Evolutionary conservation across 2,888 invertebrate species (phyloP).

Genomic region (Hymenopus coronatus): DNA sequence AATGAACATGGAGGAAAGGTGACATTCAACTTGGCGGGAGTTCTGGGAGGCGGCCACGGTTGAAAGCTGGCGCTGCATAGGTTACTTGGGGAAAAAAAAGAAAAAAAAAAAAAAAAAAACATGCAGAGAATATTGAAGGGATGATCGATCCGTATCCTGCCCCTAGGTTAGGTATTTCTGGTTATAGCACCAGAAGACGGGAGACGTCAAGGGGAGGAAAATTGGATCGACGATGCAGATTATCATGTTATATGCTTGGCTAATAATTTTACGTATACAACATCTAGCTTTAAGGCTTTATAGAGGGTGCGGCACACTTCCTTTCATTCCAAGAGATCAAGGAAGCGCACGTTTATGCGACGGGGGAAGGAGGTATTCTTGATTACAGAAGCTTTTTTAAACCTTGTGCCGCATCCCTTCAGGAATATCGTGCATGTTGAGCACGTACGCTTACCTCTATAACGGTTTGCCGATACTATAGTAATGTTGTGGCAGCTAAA

Average conservation of each 20-base stretch:
- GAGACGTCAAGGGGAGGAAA: neutral
- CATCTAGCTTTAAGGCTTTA: neutral
- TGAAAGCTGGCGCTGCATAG: neutral
- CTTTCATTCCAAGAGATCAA: neutral
- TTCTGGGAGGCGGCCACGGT: neutral
- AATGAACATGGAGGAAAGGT: neutral
- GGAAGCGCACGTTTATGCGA: neutral
- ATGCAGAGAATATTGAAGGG: neutral
- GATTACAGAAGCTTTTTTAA: neutral
- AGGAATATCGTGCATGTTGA: too few species aligned
- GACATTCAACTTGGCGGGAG: neutral
- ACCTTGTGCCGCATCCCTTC: too few species aligned
- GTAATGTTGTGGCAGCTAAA: too few species aligned
- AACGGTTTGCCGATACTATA: too few species aligned
- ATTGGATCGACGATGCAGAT: neutral
- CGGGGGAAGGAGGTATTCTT: neutral
- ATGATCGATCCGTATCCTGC: neutral
- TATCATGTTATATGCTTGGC: neutral
- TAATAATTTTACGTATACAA: neutral
- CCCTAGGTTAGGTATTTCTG: neutral
- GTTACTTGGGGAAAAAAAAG: neutral
- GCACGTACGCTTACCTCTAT: too few species aligned
- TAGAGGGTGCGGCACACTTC: neutral
- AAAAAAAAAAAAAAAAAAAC: too few species aligned
- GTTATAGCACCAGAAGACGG: neutral